Conservation (phyloP, 2,888 invertebrate species). For the Callimorpha dominula region DNA sequence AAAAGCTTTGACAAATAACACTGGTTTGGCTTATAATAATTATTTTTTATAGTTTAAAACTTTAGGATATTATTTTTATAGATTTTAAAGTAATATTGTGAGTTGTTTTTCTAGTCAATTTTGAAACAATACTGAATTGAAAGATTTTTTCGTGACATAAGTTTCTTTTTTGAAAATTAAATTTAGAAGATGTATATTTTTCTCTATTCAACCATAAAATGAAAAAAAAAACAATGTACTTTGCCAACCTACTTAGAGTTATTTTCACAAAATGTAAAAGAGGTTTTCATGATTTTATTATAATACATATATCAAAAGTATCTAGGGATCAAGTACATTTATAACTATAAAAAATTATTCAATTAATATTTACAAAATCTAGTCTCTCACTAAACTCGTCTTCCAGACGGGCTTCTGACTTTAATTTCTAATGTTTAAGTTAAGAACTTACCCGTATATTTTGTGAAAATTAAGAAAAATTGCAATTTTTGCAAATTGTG, state of each 20-base stretch:
- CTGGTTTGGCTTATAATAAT: constrained; percentile 23
- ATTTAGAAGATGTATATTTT: constrained; percentile 15
- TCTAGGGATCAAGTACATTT: no score
- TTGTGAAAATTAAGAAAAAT: no score
- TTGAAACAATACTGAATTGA: constrained; percentile 45
- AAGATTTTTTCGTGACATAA: neutral
- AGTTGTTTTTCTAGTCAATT: constrained; percentile 45
- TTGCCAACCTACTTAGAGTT: neutral
- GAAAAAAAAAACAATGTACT: neutral
- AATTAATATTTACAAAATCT: no score
- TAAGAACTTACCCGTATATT: no score
- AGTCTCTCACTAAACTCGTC: no score
- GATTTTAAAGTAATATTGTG: constrained; percentile 33
- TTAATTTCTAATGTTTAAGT: no score
- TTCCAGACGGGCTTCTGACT: no score
- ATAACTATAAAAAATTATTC: no score
- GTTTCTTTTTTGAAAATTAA: constrained; percentile 9
- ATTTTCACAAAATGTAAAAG: neutral
- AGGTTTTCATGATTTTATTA: no score
- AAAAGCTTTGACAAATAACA: constrained; percentile 5
- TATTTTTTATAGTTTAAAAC: constrained; percentile 21
- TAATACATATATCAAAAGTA: no score
- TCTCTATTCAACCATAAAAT: neutral
- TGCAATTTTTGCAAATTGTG: no score
- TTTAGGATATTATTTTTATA: constrained; percentile 34